Base-by-base conservation (phyloP, 2,797 vertebrate species). In the Chloroceryle inda region DNA sequence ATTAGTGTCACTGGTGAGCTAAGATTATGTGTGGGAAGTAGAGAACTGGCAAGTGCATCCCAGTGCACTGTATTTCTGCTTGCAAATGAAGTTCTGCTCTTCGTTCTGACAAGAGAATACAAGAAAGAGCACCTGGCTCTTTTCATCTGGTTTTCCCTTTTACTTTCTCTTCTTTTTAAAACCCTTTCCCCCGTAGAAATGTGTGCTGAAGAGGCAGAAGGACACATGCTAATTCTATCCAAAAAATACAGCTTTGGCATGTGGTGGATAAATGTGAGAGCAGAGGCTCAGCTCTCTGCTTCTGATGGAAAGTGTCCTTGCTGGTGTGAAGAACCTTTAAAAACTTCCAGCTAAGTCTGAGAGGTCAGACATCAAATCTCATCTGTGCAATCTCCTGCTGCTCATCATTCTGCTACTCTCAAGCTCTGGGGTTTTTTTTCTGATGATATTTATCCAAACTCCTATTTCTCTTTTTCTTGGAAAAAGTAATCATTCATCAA, bases 371-470 rank as follows among this genome's bases (percentile, higher is more conserved):
- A 50, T 95, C 91, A 96, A 76, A 94, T 95, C 85, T 89, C 86
- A 96, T 89, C 82, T 89, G 53, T 33, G 55, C 56, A 74, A 83
- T 89, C 92, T 95, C 84, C 85, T 83, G 64, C 53, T 94, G 40
- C 71, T 55, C 83, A 73, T 91, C 66, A 71, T 83, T 94, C 94
- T 92, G 61, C 81, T 94, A 63, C 88, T 95, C 85, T 93, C 44
- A 15, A 89, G 94, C 64, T 80, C 62, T 80, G 56, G 11, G 35
- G 35, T 37, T 17, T 67, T 61, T 58, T 80, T 37, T 76, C 94
- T 96, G 89, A 94, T 81, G 73, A 79, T 76, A 91, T 85, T 96
- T 90, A 94, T 94, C 55, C 81, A 81, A 94, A 87, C 26, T 87
- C 53, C 44, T 81, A 44, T 92, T 91, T 95, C 44, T 27, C 33